phyloP scores from a whole-genome alignment of 2,113 vertebrate species.

The Strix uralensis region DNA sequence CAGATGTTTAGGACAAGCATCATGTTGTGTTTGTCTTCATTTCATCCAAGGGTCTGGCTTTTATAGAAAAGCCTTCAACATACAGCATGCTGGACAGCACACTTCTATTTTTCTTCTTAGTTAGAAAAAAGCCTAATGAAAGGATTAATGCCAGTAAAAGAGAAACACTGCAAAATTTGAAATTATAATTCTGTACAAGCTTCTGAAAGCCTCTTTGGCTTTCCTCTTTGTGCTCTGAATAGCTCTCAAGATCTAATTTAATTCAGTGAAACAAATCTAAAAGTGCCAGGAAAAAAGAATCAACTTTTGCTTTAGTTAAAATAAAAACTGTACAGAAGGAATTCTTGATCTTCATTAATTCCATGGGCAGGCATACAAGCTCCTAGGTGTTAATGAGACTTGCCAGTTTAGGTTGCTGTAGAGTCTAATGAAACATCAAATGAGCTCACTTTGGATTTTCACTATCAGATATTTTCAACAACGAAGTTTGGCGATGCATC shows the following conservation, averaged over 20 bases:
- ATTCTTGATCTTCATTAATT: conserved; percentile 11
- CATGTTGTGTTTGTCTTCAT: neutral
- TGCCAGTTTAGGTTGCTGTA: neutral
- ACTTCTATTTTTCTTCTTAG: neutral
- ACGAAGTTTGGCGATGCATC: neutral
- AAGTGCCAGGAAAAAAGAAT: neutral
- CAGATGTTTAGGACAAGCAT: neutral
- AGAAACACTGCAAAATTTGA: neutral
- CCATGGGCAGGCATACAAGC: neutral
- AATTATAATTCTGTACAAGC: neutral
- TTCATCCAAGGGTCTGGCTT: neutral
- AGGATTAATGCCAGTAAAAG: neutral
- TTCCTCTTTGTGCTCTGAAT: neutral
- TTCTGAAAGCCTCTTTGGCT: conserved; percentile 13
- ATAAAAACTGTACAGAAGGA: neutral
- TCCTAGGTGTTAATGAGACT: neutral
- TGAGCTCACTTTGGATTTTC: neutral
- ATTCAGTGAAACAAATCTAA: neutral
- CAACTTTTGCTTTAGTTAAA: neutral
- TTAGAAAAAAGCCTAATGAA: neutral
- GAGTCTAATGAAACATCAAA: neutral
- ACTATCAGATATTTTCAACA: neutral
- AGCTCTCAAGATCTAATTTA: conserved; percentile 16
- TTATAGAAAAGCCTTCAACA: neutral
- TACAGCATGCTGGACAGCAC: neutral